These are phyloP conservation scores for Ondatra zibethicus DNA, from an alignment of 2,113 vertebrate genomes.

Conservation along the genomic window DNA sequence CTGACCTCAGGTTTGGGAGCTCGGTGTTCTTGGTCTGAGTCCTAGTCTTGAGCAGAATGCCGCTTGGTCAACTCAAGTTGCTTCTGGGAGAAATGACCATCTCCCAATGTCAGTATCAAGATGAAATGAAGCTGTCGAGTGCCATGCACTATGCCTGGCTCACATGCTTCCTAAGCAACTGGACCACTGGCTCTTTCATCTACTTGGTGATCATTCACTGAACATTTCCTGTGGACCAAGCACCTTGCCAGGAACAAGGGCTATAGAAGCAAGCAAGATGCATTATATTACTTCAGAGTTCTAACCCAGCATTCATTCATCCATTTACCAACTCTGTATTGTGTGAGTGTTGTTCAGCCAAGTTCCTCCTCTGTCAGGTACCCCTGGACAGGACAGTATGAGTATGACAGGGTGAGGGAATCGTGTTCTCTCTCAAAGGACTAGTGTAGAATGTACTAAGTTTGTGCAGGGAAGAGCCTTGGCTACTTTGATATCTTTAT, in stretches of 20 bases:
- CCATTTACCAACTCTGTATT: not conserved
- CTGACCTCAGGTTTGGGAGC: not conserved
- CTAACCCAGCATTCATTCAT: not conserved
- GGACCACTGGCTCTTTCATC: not conserved
- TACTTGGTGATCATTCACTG: not conserved
- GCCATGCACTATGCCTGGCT: not conserved
- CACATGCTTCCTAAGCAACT: not conserved
- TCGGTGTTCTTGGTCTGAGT: not conserved
- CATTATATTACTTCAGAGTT: not conserved
- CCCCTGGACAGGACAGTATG: not conserved
- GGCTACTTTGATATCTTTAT: not conserved
- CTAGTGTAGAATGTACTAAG: not conserved
- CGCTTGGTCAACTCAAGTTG: not conserved
- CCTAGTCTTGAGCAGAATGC: not conserved
- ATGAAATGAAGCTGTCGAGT: not conserved
- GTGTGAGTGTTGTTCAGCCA: not conserved
- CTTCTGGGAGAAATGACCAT: not conserved
- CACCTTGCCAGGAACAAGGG: no score
- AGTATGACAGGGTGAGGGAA: not conserved
- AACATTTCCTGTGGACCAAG: not conserved
- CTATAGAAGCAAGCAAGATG: not conserved
- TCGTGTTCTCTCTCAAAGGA: not conserved
- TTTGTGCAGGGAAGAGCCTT: not conserved
- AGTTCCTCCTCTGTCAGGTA: not conserved
- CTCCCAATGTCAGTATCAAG: not conserved